Evolutionary conservation across 2,113 vertebrate species (phyloP).

Genomic region (Pelusios castaneus): DNA sequence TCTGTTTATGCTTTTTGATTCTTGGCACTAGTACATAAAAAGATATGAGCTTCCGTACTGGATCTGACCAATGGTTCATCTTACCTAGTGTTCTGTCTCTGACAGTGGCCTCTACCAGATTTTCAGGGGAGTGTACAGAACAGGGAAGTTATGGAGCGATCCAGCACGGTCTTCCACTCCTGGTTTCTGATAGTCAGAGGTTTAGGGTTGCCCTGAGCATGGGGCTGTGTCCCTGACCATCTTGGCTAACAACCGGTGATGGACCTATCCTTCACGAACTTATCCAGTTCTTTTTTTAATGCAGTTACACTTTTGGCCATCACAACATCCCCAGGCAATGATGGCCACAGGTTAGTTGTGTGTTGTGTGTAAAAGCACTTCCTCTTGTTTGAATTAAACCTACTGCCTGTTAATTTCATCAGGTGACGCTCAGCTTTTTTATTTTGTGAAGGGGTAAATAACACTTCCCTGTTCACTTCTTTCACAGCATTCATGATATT

Average conservation of each 20-base stretch:
- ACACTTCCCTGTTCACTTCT: not conserved
- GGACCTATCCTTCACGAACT: not conserved
- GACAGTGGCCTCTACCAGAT: not conserved
- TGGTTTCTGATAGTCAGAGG: not conserved
- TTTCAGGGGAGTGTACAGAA: not conserved
- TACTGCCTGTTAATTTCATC: not conserved
- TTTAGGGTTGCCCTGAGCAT: not conserved
- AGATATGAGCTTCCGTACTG: not conserved
- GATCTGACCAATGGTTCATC: not conserved
- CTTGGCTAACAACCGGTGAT: not conserved
- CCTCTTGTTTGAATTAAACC: not conserved
- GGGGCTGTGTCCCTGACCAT: not conserved
- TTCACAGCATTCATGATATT: not conserved
- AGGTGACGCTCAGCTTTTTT: not conserved
- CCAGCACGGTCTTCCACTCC: not conserved
- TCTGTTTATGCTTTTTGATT: not conserved
- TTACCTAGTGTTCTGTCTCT: not conserved
- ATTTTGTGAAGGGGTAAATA: not conserved
- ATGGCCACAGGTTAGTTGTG: not conserved
- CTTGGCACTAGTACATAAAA: not conserved
- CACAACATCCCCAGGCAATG: not conserved
- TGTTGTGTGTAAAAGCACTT: not conserved
- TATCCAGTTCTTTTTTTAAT: not conserved
- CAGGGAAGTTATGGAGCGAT: not conserved
- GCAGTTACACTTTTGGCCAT: not conserved